Percentiles rank a stretch among this genome's conserved stretches.
phyloP scores from a whole-genome alignment of 1,140 invertebrate species.

The Drosophila serrata region DNA sequence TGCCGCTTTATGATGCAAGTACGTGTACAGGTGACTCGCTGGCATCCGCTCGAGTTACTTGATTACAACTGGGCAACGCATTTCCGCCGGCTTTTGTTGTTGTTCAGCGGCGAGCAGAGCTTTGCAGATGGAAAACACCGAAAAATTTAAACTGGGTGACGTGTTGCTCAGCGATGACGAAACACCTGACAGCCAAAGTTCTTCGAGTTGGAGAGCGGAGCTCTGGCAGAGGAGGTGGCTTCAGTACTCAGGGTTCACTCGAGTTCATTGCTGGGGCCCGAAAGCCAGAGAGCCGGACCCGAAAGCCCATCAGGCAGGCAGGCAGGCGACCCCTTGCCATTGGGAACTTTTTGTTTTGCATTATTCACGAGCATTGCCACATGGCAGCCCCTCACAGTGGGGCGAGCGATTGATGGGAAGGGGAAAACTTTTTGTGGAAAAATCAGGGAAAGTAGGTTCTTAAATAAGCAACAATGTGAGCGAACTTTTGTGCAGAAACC shows the following conservation, averaged over 20 bases:
- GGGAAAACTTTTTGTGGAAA: constrained; percentile 9
- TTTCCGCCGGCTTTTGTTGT: constrained; percentile 70
- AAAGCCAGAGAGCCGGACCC: constrained; percentile 27
- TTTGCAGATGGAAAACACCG: constrained; percentile 20
- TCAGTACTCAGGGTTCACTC: constrained; percentile 55
- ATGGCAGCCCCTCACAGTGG: constrained; percentile 20
- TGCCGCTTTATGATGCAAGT: constrained; percentile 40
- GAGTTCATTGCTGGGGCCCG: constrained; percentile 64
- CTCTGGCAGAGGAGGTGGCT: neutral
- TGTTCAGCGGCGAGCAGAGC: constrained; percentile 37
- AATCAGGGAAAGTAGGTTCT: constrained; percentile 1
- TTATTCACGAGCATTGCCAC: constrained; percentile 54
- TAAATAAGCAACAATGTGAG: constrained; percentile 7
- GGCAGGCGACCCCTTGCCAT: constrained; percentile 46
- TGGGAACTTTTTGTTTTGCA: constrained; percentile 53
- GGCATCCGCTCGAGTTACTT: constrained; percentile 58
- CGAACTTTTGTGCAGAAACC: neutral
- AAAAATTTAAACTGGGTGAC: constrained; percentile 62
- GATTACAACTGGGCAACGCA: constrained; percentile 59
- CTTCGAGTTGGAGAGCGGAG: constrained; percentile 33
- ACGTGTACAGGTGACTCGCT: constrained; percentile 30
- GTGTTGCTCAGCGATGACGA: constrained; percentile 44
- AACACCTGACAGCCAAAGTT: constrained; percentile 59
- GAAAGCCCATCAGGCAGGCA: constrained; percentile 19
- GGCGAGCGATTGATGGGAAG: constrained; percentile 1